Evolutionary conservation across 2,888 invertebrate genomes (phyloP).

Genomic region (Epirrhoe alternata): DNA sequence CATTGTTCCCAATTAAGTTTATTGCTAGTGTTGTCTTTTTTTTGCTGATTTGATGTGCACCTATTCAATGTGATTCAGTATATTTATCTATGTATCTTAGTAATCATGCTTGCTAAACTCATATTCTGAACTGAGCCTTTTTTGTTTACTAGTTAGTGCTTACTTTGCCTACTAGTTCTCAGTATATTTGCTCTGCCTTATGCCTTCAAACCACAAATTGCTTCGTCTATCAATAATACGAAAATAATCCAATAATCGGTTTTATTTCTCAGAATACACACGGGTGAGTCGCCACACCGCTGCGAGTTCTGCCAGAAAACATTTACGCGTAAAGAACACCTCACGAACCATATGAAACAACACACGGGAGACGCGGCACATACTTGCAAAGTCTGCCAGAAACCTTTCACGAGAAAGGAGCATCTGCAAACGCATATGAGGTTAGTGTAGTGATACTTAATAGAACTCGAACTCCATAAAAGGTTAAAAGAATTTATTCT

Average conservation of each 20-base stretch:
- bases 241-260: conserved; percentile 3
- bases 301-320: conserved; percentile 90
- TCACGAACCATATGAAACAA: conserved; percentile 88
- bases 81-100: background rate
- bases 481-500: too few species aligned
- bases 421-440: conserved; percentile 91
- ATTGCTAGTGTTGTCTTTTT: background rate
- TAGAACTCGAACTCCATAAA: background rate
- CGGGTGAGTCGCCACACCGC: conserved; percentile 90
- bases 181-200: background rate
- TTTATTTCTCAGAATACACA: conserved; percentile 75
- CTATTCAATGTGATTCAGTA: background rate
- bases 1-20: background rate
- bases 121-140: background rate
- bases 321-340: conserved; percentile 89
- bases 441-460: conserved; percentile 55
- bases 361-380: conserved; percentile 90
- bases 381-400: conserved; percentile 90
- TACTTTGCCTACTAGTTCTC: background rate
- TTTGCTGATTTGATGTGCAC: background rate
- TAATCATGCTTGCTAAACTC: background rate
- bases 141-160: background rate
- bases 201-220: conserved; percentile 5
- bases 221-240: conserved; percentile 2
- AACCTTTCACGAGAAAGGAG: conserved; percentile 90